Evolutionary conservation across 2,113 vertebrate species (phyloP), one percentile per base, ranked within the genome.

Genomic region (Ranitomeya imitator): DNA sequence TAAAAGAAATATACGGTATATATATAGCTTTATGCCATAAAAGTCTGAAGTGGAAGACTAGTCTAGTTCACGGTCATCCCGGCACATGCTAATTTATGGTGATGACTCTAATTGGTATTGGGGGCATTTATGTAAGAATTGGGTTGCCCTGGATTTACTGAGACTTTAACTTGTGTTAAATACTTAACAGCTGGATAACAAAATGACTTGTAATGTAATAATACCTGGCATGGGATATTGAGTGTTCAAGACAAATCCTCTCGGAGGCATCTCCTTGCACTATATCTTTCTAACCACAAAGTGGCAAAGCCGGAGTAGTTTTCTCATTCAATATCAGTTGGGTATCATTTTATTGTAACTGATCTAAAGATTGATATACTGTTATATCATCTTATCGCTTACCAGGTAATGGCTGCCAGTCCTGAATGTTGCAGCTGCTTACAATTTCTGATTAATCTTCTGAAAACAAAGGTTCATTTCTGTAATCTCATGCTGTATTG

Each of bases 161-260:
- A 67, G 54, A 69, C 81, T 23, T 83, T 6, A 69, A 69, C 19
- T 65, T 82, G 54, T 83, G 45, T 67, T 67, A 69, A 83, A 83
- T 69, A 83, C 57, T 83, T 83, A 52, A 83, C 4, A 54, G 61
- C 59, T 67, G 11, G 63, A 16, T 83, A 13, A 52, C 11, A 83
- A 83, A 86, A 74, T 37, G 52, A 85, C 73, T n/a, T 45, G 52
- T 45, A 77, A 85, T 61, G 60, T 37, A 61, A 85, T 85, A 76
- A 76, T 85, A 10, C 31, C 15, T 61, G 19, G 60, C 73, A 65
- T 63, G 73, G 85, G 85, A 78, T 45, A 63, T 57, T 13, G 85
- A 31, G 63, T 77, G 63, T 86, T 54, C 10, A 6, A 86, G 31
- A 45, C 31, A 86, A 86, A 65, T 76, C 73, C 31, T 63, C 37